Base-by-base conservation (phyloP, 2,113 vertebrate genomes). In the Okapia johnstoni region DNA sequence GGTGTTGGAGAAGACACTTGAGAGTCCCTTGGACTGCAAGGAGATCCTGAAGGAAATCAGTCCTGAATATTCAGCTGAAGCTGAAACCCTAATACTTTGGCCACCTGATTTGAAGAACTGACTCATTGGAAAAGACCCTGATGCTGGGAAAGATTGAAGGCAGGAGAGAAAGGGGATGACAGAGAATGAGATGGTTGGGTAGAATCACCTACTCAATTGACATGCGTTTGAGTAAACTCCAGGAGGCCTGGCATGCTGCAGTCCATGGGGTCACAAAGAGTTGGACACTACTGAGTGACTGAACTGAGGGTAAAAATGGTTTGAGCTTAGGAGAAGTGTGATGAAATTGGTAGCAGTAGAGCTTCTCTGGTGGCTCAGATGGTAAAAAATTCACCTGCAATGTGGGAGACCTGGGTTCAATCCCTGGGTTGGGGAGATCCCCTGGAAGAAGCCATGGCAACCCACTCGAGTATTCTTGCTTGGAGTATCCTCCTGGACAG, bases 221-320 rank as follows among this genome's bases (percentile, higher is more conserved):
- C n/a, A 36, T 70, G n/a, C 36, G 19, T 70, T n/a, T 70, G n/a
- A 70, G n/a, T 70, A 12, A 70, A 70, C 19, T 70, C 19, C 0
- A 0, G 0, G 66, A 70, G 3, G 2, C 19, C n/a, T 40, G 66
- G 10, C 11, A 1, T 70, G 19, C 66, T 70, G 19, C 36, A 40
- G 19, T 36, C 9, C n/a, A 70, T 40, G n/a, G 4, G 19, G 17
- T 70, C 66, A 70, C 10, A 70, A 70, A 70, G 66, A 70, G 19
- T 36, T 2, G 0, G 17, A 36, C n/a, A 70, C 19, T 21, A 70
- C 19, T 23, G n/a, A 70, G 9, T 0, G 0, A 70, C n/a, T 70
- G 66, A 70, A 36, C 9, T 70, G 5, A 70, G n/a, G 2, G 19
- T 70, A 23, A 70, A 70, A 70, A 70, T 30, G 4, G 23, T 9